Conservation (phyloP, 2,888 invertebrate genomes). For the Mactromeris polynyma region DNA sequence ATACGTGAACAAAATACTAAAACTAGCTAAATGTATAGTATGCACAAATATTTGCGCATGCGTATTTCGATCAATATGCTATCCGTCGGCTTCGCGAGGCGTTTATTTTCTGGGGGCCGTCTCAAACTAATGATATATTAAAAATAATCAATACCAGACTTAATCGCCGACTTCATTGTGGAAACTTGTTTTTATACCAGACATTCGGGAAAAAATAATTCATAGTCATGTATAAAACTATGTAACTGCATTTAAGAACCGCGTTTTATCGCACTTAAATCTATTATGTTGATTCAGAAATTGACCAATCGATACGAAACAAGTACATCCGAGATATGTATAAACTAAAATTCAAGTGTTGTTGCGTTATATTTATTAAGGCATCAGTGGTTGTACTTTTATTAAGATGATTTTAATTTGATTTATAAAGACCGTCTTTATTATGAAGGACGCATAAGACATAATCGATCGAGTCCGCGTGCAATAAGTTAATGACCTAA, state of each 20-base stretch:
- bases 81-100: background rate
- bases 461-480: background rate
- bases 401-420: too few relatives aligned
- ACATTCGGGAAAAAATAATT: too few relatives aligned
- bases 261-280: too few relatives aligned
- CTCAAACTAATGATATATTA: background rate
- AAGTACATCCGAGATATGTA: too few relatives aligned
- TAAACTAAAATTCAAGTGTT: too few relatives aligned
- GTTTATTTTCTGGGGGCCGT: background rate
- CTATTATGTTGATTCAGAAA: too few relatives aligned
- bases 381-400: too few relatives aligned
- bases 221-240: too few relatives aligned
- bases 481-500: background rate
- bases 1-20: background rate
- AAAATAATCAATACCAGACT: constrained; percentile 1
- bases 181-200: background rate
- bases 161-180: background rate
- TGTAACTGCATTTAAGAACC: too few relatives aligned
- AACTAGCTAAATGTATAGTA: background rate
- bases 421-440: too few relatives aligned
- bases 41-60: constrained; percentile 18
- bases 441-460: background rate
- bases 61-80: background rate
- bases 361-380: too few relatives aligned
- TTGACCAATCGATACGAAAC: too few relatives aligned